Percentiles rank a stretch among this genome's conserved stretches.
phyloP scores from a whole-genome alignment of 1,140 invertebrate species.

The Diachasma alloeum region DNA sequence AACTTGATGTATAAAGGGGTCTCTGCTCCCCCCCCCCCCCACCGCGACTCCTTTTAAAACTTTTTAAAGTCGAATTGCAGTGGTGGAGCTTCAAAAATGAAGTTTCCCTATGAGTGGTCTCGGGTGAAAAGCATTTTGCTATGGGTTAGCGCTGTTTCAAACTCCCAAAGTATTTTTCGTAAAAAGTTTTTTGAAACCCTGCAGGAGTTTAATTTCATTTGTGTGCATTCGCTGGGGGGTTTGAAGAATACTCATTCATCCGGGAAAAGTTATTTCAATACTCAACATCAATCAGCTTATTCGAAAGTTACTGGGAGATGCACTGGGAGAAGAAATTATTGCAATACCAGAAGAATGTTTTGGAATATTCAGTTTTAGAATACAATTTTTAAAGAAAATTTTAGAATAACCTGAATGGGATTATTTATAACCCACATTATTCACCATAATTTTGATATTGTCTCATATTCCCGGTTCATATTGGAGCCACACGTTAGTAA shows the following conservation, averaged over 20 bases:
- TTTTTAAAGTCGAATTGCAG: constrained; percentile 4
- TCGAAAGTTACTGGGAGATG: too few species aligned
- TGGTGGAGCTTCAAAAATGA: constrained; percentile 8
- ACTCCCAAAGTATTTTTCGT: background rate
- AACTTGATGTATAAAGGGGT: background rate
- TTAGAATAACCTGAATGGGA: too few species aligned
- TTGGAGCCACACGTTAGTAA: too few species aligned
- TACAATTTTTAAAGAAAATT: too few species aligned
- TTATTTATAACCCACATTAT: too few species aligned
- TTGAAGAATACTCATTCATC: background rate
- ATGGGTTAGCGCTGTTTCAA: background rate
- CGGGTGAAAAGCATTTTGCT: background rate
- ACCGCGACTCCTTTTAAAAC: background rate
- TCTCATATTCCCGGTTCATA: too few species aligned
- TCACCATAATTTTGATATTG: too few species aligned
- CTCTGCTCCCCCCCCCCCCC: background rate
- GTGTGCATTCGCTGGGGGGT: background rate
- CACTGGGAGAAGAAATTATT: background rate
- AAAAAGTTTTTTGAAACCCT: background rate
- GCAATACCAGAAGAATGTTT: too few species aligned
- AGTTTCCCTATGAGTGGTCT: background rate
- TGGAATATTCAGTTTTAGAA: too few species aligned
- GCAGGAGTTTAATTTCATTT: background rate
- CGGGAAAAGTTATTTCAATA: background rate
- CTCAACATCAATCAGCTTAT: background rate